Base-by-base conservation (phyloP, 64 coral and sea anemone genomes). In the Orbicella faveolata region DNA sequence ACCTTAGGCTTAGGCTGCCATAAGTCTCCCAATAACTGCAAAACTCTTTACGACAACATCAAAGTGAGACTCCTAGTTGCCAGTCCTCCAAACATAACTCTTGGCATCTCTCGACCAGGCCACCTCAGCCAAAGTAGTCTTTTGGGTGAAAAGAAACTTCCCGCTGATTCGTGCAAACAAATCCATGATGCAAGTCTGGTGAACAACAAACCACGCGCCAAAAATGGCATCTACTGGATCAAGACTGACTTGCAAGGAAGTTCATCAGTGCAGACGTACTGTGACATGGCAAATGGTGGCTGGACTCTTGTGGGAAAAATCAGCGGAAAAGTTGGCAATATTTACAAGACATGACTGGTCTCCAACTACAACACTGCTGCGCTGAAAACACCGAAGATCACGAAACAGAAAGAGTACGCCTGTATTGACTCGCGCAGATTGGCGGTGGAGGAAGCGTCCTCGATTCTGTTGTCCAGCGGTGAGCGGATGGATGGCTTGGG, bases 301-400 rank as follows among this genome's bases (percentile, higher is more conserved):
- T 95, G 94, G 94, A 95, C 94, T 78, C 86, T 95, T 17, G 90
- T 95, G 53, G 94, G 94, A 25, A 95, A 95, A 52, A 52, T 95
- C 30, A 95, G 94, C 33, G 94, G 94, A 34, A 88, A 76, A 59
- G 81, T 90, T 30, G 87, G 91, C 12, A 90, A 89, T 35, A 89
- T 96, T 10, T 93, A 90, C 75, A 75, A 87, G 33, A 83, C 75
- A 51, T 96, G 94, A 90, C 66, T 96, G 73, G 79, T 95, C 7
- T 77, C 75, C 61, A 92, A 95, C 52, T 37, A 76, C 55, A 95
- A 95, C 55, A 35, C 87, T 13, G 79, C 52, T n/a, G 78, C 63
- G 13, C 76, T 95, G 2, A 92, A 79, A 34, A 83, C 84, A 16
- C 59, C 94, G 62, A 86, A 34, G 55, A 20, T 94, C 63, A 73